Conservation (phyloP, 1,140 invertebrate genomes). For the Aphidius ervi region DNA sequence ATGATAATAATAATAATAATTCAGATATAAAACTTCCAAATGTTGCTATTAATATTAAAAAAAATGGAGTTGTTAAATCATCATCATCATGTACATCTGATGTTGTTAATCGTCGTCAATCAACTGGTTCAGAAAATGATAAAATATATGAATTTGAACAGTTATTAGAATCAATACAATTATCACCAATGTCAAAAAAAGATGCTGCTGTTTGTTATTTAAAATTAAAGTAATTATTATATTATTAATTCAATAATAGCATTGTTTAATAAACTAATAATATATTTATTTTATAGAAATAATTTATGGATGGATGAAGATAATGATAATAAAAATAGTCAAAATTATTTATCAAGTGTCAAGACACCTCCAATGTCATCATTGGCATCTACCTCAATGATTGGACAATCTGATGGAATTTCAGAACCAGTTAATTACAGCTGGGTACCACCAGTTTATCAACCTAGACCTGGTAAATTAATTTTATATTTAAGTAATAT, state of each 20-base stretch:
- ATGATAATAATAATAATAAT: too few species aligned
- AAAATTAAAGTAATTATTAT: constrained; percentile 7
- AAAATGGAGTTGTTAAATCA: too few species aligned
- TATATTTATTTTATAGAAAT: neutral
- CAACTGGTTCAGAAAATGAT: too few species aligned
- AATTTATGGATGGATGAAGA: constrained; percentile 7
- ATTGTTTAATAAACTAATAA: neutral
- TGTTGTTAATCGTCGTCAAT: too few species aligned
- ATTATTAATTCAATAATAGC: neutral
- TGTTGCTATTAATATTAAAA: too few species aligned
- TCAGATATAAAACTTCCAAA: too few species aligned
- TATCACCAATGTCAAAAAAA: constrained; percentile 3
- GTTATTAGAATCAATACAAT: constrained; percentile 11
- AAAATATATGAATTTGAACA: constrained; percentile 10
- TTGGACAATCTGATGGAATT: neutral
- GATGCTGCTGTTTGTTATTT: constrained; percentile 13
- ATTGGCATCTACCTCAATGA: neutral
- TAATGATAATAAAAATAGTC: neutral
- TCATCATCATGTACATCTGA: too few species aligned
- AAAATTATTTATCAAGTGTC: neutral
- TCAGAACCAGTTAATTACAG: constrained; percentile 9
- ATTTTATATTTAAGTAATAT: neutral
- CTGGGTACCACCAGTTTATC: constrained; percentile 8
- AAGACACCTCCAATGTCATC: neutral
- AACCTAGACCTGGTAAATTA: neutral